phyloP scores from a whole-genome alignment of 2,888 invertebrate genomes.

The Calameuta idolon region DNA sequence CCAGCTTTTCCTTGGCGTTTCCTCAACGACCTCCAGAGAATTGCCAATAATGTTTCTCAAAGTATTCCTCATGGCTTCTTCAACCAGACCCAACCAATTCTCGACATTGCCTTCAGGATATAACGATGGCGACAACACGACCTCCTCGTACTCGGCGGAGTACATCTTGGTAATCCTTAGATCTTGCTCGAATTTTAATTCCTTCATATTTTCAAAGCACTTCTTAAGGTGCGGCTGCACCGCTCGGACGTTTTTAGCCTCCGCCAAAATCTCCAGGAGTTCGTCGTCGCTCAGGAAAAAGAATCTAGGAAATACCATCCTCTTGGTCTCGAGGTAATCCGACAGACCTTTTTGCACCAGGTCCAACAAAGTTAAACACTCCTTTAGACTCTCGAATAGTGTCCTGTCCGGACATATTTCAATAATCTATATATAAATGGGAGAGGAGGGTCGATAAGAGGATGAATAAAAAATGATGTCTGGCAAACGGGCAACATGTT shows the following conservation, averaged over 20 bases:
- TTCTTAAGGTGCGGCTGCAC: slow-evolving; percentile 87
- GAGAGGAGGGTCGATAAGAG: not conserved
- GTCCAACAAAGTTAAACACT: slow-evolving; percentile 78
- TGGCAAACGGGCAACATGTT: not conserved
- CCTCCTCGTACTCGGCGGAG: slow-evolving; percentile 82
- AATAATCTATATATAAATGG: slow-evolving; percentile 70
- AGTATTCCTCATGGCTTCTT: slow-evolving; percentile 78
- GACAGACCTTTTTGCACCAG: slow-evolving; percentile 81
- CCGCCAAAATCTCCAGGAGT: slow-evolving; percentile 82
- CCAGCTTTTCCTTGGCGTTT: slow-evolving; percentile 72
- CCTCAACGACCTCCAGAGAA: slow-evolving; percentile 67
- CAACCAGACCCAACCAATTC: slow-evolving; percentile 78
- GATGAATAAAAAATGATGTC: not conserved
- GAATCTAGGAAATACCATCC: slow-evolving; percentile 80
- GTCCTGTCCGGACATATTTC: slow-evolving; percentile 74
- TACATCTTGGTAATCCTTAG: slow-evolving; percentile 80
- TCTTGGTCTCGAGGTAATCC: slow-evolving; percentile 83
- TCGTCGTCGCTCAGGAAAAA: slow-evolving; percentile 89
- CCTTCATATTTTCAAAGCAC: slow-evolving; percentile 83
- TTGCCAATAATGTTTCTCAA: slow-evolving; percentile 54
- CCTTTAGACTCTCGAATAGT: slow-evolving; percentile 77
- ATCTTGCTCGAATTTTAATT: slow-evolving; percentile 79
- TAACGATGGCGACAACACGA: slow-evolving; percentile 75
- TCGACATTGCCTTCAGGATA: slow-evolving; percentile 82
- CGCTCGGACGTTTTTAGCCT: slow-evolving; percentile 80